Base-by-base conservation (phyloP, 2,797 vertebrate genomes). In the Iguana delicatissima region DNA sequence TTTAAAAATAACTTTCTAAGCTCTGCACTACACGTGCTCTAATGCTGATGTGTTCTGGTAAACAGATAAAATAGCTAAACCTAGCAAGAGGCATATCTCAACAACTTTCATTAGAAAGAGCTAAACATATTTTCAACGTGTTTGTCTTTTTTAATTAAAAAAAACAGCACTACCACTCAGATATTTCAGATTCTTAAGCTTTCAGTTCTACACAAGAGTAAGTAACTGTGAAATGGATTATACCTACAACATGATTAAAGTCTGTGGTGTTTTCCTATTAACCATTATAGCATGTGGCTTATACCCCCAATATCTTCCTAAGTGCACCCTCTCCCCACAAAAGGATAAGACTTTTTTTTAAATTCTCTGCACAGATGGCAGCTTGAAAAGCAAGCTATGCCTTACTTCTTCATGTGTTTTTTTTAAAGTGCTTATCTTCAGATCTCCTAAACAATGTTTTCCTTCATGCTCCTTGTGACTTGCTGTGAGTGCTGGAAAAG, bases 301-400 rank as follows among this genome's bases (percentile, higher is more conserved):
- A 72, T 24, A 80, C 24, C 50, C 26, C 69, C 67, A 69, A 80
- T 32, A 0, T 29, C 82, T 90, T n/a, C 55, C 24, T 80, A 32
- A 81, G 3, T 52, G 22, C 26, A 59, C 29, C 35, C 16, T n/a
- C 35, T 59, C 22, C 46, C 73, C 84, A 14, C 87, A n/a, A 89
- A 92, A 42, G 59, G 59, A 89, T 90, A 86, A 67, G 90, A 91
- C 93, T 92, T 84, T 89, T 93, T 85, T 88, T 93, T 89, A 93
- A 90, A 46, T 91, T 67, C 50, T 87, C 55, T 69, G 62, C 42
- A 46, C 80, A n/a, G 42, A 69, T 55, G 89, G 85, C 0, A 22
- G 59, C 76, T 89, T 85, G 88, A 93, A 95, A 93, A 0, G 6
- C 83, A 92, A 92, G 73, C 0, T 80, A 87, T 46, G n/a, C 74